phyloP scores from a whole-genome alignment of 2,797 vertebrate species.

The Morelia viridis region DNA sequence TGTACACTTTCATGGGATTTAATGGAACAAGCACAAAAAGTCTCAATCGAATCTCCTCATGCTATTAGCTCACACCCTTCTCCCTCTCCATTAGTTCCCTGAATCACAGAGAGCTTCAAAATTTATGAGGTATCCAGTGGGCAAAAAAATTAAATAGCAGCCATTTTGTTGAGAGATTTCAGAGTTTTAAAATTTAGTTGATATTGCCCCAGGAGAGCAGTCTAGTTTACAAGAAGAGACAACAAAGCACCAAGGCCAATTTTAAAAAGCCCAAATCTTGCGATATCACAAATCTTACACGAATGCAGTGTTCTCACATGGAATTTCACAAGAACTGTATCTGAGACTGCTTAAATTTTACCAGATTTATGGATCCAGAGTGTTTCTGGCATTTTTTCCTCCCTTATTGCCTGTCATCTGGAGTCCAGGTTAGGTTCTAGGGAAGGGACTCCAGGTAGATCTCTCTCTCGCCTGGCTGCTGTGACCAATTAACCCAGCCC shows the following conservation, averaged over 20 bases:
- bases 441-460: neutral
- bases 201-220: neutral
- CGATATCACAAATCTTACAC: neutral
- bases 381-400: neutral
- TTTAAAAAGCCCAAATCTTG: neutral
- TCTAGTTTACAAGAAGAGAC: neutral
- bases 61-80: neutral
- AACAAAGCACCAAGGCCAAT: neutral
- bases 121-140: neutral
- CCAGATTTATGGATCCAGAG: neutral
- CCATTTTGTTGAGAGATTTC: neutral
- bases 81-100: neutral
- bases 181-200: neutral
- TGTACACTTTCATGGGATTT: rapidly evolving
- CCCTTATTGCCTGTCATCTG: neutral
- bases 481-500: neutral
- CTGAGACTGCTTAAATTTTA: neutral
- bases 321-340: neutral
- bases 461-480: neutral
- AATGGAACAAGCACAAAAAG: neutral
- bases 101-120: neutral
- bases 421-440: neutral
- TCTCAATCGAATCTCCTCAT: rapidly evolving
- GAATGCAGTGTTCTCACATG: neutral
- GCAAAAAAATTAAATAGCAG: neutral